phyloP scores from a whole-genome alignment of 2,797 vertebrate genomes.

The Falco rusticolus region DNA sequence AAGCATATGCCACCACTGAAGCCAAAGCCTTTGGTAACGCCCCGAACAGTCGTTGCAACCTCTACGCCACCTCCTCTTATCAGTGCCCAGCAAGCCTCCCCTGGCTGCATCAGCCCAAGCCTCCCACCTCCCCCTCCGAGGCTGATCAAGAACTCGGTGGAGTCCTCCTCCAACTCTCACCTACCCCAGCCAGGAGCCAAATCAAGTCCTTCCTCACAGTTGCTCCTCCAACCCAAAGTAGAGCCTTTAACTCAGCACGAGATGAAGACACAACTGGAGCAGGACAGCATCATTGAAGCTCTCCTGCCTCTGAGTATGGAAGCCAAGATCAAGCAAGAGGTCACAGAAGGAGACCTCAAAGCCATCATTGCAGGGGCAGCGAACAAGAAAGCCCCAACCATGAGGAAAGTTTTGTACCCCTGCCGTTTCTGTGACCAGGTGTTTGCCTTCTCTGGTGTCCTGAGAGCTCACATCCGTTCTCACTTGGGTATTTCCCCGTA shows the following conservation, averaged over 20 bases:
- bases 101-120: conserved; percentile 91
- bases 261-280: conserved; percentile 84
- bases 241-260: conserved; percentile 77
- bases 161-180: conserved; percentile 72
- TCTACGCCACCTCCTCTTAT: conserved; percentile 90
- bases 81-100: conserved; percentile 91
- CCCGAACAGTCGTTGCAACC: conserved; percentile 87
- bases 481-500: conserved; percentile 93
- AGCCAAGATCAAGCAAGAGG: conserved; percentile 88
- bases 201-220: conserved; percentile 54
- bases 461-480: conserved; percentile 93
- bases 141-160: conserved; percentile 81
- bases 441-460: conserved; percentile 89
- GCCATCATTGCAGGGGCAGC: conserved; percentile 77
- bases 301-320: conserved; percentile 84
- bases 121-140: conserved; percentile 85
- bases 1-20: conserved; percentile 93
- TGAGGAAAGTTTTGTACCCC: conserved; percentile 87
- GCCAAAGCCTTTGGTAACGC: conserved; percentile 91
- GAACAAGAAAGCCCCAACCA: conserved; percentile 74
- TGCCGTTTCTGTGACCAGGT: conserved; percentile 95
- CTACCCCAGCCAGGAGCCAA: conserved; percentile 72
- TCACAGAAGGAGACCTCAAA: conserved; percentile 86
- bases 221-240: conserved; percentile 68
- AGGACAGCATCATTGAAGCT: conserved; percentile 87